Evolutionary conservation across 2,113 vertebrate genomes (phyloP).

Genomic region (Nothobranchius furzeri): DNA sequence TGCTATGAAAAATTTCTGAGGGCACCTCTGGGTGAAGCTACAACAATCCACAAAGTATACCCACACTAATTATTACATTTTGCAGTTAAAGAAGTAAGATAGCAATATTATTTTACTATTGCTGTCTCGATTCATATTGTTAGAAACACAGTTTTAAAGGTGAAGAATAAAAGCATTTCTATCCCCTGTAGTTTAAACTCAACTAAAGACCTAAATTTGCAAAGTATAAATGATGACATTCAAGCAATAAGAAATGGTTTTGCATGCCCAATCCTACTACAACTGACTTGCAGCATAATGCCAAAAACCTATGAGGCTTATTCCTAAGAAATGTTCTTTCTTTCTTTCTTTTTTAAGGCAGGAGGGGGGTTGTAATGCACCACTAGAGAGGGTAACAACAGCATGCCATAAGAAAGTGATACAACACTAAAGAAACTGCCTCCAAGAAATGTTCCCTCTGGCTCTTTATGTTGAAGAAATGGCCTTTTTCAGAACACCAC

Average conservation of each 20-base stretch:
- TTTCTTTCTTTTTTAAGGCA: background rate
- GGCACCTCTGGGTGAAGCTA: too few species aligned
- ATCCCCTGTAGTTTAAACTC: background rate
- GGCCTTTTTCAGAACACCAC: constrained; percentile 61
- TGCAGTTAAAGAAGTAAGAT: background rate
- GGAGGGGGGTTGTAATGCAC: constrained; percentile 49
- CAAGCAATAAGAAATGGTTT: constrained; percentile 11
- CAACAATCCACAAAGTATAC: too few species aligned
- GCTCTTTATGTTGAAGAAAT: constrained; percentile 64
- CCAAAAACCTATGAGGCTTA: constrained; percentile 40
- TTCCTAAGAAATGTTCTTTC: constrained; percentile 43
- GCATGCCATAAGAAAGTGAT: constrained; percentile 60
- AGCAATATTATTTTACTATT: background rate
- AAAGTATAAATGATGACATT: constrained; percentile 1
- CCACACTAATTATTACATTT: background rate
- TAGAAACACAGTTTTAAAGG: background rate
- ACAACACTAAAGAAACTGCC: constrained; percentile 63
- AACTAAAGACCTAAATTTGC: background rate
- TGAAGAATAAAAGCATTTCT: background rate
- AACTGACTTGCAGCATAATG: constrained; percentile 41
- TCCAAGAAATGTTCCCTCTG: constrained; percentile 67
- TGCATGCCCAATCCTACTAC: constrained; percentile 14
- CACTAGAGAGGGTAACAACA: constrained; percentile 60
- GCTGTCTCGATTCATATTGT: background rate
- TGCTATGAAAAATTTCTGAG: too few species aligned